phyloP scores from a whole-genome alignment of 2,797 vertebrate genomes.

The Falco columbarius region DNA sequence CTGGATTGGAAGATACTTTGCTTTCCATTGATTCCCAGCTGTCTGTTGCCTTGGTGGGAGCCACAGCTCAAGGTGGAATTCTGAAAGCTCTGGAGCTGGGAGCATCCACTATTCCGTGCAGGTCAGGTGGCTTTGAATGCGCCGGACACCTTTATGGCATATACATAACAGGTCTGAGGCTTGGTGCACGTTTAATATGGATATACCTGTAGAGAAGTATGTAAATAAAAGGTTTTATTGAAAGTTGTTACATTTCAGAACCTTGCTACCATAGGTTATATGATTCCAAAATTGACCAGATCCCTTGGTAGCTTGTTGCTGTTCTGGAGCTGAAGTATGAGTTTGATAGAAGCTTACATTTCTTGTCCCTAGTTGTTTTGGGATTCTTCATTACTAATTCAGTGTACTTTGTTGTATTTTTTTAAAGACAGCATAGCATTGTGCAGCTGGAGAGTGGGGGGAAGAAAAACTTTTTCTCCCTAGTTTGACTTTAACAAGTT shows the following conservation, averaged over 20 bases:
- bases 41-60: background rate
- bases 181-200: rapidly evolving
- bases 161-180: background rate
- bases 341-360: background rate
- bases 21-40: background rate
- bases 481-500: slow-evolving; percentile 42
- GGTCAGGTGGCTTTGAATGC: too few species aligned
- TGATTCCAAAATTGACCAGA: background rate
- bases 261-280: rapidly evolving
- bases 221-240: background rate
- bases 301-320: background rate
- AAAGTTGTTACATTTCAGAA: rapidly evolving
- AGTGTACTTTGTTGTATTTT: background rate
- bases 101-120: rapidly evolving
- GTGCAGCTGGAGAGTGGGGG: background rate
- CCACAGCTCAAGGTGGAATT: background rate
- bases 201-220: rapidly evolving
- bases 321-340: background rate
- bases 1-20: background rate
- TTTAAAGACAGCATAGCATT: background rate
- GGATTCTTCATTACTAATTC: slow-evolving; percentile 34
- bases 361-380: background rate
- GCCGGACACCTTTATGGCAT: background rate
- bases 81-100: background rate
- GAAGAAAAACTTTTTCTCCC: slow-evolving; percentile 50